Base-by-base conservation (phyloP, 2,797 vertebrate genomes). In the Cuniculus paca region DNA sequence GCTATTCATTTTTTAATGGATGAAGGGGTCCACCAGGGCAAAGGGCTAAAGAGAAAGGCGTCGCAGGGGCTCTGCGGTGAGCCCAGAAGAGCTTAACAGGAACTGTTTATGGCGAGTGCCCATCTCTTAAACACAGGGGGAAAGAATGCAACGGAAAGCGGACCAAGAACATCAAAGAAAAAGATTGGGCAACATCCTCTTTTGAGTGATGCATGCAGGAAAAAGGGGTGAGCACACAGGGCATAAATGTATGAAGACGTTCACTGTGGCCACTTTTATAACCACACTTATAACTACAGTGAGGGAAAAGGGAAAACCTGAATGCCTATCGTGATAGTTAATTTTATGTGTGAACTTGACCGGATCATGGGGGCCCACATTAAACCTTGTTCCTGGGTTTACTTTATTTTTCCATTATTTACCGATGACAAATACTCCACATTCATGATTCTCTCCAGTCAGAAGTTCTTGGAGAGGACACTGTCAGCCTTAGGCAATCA, bases 211-310 rank as follows among this genome's bases (percentile, higher is more conserved):
- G 1, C 2, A 10, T 24, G 26, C 28, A 48, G 86, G 81, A 85
- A 42, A 36, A 85, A 81, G 26, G 2, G 1, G 31, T 12, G 34
- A 52, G 24, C 19, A 14, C 13, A 1, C 5, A 2, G 65, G 24
- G 22, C 5, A 1, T 6, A 3, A 6, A 4, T 4, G 42, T 24
- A 0, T 19, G 34, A 93, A 26, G 45, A n/a, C 24, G 16, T 6
- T 80, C 52, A 0, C 52, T 54, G 75, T 19, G 28, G 20, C 39
- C 28, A 2, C 39, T 22, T 61, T 60, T 77, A 5, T 6, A 63
- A 54, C 0, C 8, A 3, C 26, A 10, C 54, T 60, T 77, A 5
- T 6, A 63, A 54, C 0, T 11, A 3, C 26, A 10, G 36, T 2
- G 45, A 13, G 36, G 12, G 9, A 2, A 20, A 20, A 17, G 34